Base-by-base conservation (phyloP, 2,113 vertebrate species). In the Prietella phreatophila region DNA sequence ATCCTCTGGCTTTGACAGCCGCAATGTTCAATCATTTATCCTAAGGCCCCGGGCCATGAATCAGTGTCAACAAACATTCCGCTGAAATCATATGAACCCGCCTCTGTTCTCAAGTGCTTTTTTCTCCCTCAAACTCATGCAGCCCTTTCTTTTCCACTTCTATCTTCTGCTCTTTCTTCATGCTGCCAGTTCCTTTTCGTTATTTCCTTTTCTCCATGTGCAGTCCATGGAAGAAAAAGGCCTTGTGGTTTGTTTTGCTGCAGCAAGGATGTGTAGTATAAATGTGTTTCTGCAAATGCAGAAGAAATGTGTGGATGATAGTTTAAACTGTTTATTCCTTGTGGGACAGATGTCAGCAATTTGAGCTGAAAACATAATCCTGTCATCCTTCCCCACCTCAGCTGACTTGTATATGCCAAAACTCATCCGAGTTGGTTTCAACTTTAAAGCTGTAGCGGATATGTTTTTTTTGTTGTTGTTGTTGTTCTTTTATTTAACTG, bases 1-100 rank as follows among this genome's bases (percentile, higher is more conserved):
- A 96, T 96, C 96, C 95, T 96, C 95, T 94, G 93, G 95, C 96
- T 97, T 96, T 97, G 97, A 97, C 96, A 97, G 97, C 96, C 96
- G 94, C 94, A 91, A 95, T 95, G 96, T 96, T 98, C 97, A 97
- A 98, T 98, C 97, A 97, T 97, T 98, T 97, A 98, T 97, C 96
- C 96, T 93, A 94, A 91, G 95, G 97, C 97, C 93, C 91, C 88
- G 71, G 97, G 97, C 97, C 95, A 94, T 93, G 92, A 96, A 96
- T 97, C 96, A 96, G 94, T 97, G 96, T 97, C 96, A 97, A 96
- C 97, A 98, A 97, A 97, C 95, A 93, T 97, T 98, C 95, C 96
- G 94, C 94, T 96, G 95, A 96, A 96, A 96, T 97, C 97, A 96
- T 96, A 97, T 97, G 97, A 97, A 96, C 93, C 93, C 91, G 96